Evolutionary conservation across 2,113 vertebrate species (phyloP), one percentile per base, ranked within the genome.

Genomic region (Corythoichthys haematopterus): DNA sequence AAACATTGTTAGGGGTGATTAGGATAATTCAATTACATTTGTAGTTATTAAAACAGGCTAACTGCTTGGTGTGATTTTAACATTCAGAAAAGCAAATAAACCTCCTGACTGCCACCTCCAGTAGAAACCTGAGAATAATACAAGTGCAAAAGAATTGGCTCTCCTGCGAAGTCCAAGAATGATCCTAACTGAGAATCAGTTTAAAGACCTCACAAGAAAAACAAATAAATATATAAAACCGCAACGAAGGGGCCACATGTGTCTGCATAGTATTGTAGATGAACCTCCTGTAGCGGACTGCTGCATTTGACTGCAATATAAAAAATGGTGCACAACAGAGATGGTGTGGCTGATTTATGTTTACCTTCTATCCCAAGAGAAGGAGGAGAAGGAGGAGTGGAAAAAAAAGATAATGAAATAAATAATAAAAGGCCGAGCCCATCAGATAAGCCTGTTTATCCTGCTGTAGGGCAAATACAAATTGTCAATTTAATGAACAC

Each of bases 401-500:
- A 35, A 67, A 55, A 72, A 75, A 68, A 75, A 76, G 84, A 85
- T 89, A 89, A 89, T 89, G 85, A 91, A 89, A 89, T 89, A 90
- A 89, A 90, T 86, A 88, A 88, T 83, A 88, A 85, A 87, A 82
- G 82, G 82, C 66, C 71, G 80, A 80, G 81, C 82, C 81, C 83
- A 90, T 90, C 85, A 85, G 88, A 88, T 90, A 89, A 90, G 87
- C 87, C 85, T 90, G 85, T 90, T 90, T 88, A 89, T 90, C 85
- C 86, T 37, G 88, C 91, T 90, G 84, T 84, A 84, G 89, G 89
- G 86, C 89, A 90, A 89, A 90, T 86, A 88, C 89, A 89, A 88
- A 91, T 90, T 88, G 90, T 92, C 89, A 90, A 90, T 92, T 92
- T 92, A 91, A 92, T 91, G 89, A 91, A 91, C 87, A 89, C 77